Evolutionary conservation across 2,797 vertebrate species (phyloP), one percentile per base, ranked within the genome.

Genomic region (Cichlasoma orientale): DNA sequence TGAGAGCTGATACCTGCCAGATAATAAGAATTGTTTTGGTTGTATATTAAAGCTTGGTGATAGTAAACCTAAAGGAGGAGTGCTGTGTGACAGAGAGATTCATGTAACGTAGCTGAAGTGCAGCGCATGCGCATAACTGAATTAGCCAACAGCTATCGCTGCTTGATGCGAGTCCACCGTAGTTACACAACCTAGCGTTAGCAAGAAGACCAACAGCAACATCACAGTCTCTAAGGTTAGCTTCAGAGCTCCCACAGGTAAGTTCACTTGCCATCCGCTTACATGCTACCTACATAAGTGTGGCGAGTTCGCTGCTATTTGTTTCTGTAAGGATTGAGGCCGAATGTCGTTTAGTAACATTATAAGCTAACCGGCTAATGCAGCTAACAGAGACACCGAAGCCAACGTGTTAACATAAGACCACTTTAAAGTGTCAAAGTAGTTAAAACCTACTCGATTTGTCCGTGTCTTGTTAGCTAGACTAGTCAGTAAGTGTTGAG

Each of bases 311-410:
- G 19, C 10, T 2, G 2, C 0, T 23, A 11, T 68, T 72, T 38
- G 25, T 19, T 54, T 53, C 23, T 50, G 6, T 25, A 4, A 27
- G 12, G 36, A n/a, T 58, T 52, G 8, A 9, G 53, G 33, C 10
- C 14, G 50, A 14, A 14, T 27, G 52, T 82, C 18, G 19, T 27
- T 55, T 31, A 56, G 56, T 61, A 75, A 44, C 71, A 53, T 18
- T 74, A 8, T 19, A 74, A 63, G 87, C 84, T 90, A 91, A 19
- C 66, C 31, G 47, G 92, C 91, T 91, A 92, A 83, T 50, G 27
- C 57, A 47, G 90, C 90, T 91, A 89, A 79, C 74, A 19, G 41
- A 41, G 72, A 47, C 59, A 41, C 3, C 29, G 5, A 66, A 53
- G 13, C 23, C 27, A 78, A 38, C 13, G 6, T 19, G 5, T 27